A percentile compares a stretch with the other conserved stretches of the same genome.
These are phyloP conservation scores for Corythornis vintsioides DNA, from an alignment of 2,113 vertebrate genomes.

Conservation along the genomic window DNA sequence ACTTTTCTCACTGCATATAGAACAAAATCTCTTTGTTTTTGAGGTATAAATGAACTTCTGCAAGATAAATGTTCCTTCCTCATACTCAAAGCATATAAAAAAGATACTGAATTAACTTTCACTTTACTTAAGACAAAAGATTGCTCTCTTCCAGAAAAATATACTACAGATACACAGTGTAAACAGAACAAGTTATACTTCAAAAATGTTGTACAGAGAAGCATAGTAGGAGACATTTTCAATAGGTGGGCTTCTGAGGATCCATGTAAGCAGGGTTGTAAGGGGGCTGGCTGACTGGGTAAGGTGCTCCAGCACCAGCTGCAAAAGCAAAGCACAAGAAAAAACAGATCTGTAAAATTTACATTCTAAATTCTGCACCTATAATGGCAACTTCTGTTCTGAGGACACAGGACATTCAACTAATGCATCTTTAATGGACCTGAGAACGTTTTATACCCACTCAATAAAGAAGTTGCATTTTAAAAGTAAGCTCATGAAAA, in stretches of 20 bases:
- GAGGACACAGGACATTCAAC: background rate
- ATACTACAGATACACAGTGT: background rate
- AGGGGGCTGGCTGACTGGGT: constrained; percentile 78
- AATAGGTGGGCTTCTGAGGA: constrained; percentile 75
- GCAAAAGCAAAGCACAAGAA: constrained; percentile 38
- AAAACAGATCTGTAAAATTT: background rate
- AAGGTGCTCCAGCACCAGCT: constrained; percentile 71
- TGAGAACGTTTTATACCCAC: background rate
- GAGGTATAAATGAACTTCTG: constrained; percentile 53
- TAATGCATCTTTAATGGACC: background rate
- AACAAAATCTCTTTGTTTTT: constrained; percentile 7
- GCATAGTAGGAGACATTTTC: constrained; percentile 9
- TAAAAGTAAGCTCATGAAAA: background rate
- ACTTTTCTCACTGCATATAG: background rate
- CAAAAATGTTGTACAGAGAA: constrained; percentile 10
- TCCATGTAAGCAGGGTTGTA: constrained; percentile 91
- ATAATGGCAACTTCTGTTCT: background rate
- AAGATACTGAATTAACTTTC: background rate
- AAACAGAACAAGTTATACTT: constrained; percentile 48
- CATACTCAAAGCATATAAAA: background rate
- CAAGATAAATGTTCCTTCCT: constrained; percentile 5
- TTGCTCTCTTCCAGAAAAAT: constrained; percentile 35
- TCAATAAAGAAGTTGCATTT: background rate
- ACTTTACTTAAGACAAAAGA: background rate
- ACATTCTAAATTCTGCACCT: background rate